These are phyloP conservation scores for Todus mexicanus DNA, from an alignment of 2,797 vertebrate species.

Conservation along the genomic window DNA sequence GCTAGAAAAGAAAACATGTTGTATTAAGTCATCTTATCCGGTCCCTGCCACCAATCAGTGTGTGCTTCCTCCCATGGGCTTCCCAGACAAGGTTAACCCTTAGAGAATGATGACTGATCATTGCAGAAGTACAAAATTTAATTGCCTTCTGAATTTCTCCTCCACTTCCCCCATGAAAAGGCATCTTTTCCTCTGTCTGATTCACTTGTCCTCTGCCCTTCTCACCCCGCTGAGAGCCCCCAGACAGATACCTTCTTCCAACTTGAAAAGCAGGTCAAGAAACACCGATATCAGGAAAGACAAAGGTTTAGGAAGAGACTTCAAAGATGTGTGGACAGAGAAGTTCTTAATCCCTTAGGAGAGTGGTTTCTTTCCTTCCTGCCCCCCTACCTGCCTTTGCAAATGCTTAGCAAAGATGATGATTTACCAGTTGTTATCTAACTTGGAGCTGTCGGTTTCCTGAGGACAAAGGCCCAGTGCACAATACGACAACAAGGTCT, in stretches of 20 bases:
- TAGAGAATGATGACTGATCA: not conserved
- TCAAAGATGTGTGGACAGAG: not conserved
- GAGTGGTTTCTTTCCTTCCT: not conserved
- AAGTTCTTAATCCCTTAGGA: constrained; percentile 3
- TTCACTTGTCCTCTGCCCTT: not conserved
- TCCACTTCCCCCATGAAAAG: not conserved
- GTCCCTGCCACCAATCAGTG: constrained; percentile 9
- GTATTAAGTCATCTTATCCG: constrained; percentile 28
- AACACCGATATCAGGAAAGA: not conserved
- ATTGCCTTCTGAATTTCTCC: not conserved
- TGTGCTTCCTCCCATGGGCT: not conserved
- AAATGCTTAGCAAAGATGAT: constrained; percentile 22
- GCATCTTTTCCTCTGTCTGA: not conserved
- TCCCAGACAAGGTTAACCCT: constrained; percentile 19
- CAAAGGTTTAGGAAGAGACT: not conserved
- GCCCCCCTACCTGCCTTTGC: constrained; percentile 9
- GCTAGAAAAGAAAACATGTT: constrained; percentile 22
- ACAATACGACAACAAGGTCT: constrained; percentile 53
- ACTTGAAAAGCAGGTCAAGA: not conserved
- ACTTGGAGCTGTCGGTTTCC: constrained; percentile 52
- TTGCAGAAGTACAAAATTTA: not conserved
- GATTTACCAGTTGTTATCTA: constrained; percentile 60
- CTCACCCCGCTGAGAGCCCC: not conserved
- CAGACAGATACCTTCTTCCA: not conserved
- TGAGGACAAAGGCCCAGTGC: constrained; percentile 52